Evolutionary conservation across 2,113 vertebrate genomes (phyloP), one percentile per base, ranked within the genome.

Genomic region (Argyrosomus japonicus): DNA sequence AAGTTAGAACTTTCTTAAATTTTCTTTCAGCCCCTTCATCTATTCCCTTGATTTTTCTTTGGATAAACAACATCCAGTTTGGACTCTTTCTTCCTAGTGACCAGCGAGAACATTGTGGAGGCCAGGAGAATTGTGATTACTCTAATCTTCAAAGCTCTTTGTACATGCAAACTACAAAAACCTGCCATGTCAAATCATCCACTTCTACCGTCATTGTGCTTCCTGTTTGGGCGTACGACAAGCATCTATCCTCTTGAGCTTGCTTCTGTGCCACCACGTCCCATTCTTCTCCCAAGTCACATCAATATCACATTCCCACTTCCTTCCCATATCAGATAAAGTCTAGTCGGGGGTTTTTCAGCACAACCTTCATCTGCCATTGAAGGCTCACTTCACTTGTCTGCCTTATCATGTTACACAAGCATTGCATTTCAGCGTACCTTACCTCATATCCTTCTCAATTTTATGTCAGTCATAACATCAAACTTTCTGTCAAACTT

Each of bases 241-340:
- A 77, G 58, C 63, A 68, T 83, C 76, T 69, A 57, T 77, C 32
- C 19, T 53, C 48, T 72, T 72, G 29, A 43, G 23, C 63, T 70
- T 76, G 56, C 36, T 80, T 69, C 7, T 15, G 23, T 53, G 47
- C 57, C 63, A 45, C 62, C n/a, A 48, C 8, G 29, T 65, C 50
- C 14, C 27, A 60, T 83, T 81, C 50, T 57, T 68, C 58, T 71
- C 50, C 18, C 32, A 65, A 54, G 68, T 76, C 69, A 51, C 67
- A 74, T 82, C 48, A 69, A 75, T 88, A 88, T 86, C 87, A 81
- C 36, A 61, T 89, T 84, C n/a, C 79, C 58, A 32, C 36, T 83
- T 87, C 67, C 85, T 83, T 74, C 58, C 61, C 75, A 79, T 84
- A 87, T 88, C 84, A 87, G 87, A 90, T 91, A 75, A 78, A 85